Base-by-base conservation (phyloP, 2,797 vertebrate species). In the Pipistrellus nathusii region DNA sequence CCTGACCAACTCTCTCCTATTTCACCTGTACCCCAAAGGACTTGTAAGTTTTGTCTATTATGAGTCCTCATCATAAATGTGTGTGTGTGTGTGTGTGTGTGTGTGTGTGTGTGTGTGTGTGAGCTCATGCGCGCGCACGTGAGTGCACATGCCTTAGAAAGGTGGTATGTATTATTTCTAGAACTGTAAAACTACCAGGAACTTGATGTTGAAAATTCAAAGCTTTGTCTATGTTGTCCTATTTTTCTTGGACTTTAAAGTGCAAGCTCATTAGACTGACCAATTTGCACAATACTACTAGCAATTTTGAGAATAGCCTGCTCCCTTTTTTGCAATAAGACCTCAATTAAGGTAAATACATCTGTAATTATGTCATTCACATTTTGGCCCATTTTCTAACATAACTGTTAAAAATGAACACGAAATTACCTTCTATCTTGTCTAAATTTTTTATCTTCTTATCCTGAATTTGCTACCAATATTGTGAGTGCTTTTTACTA, bases 271-370 rank as follows among this genome's bases (percentile, higher is more conserved):
- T 96, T 91, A 90, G 11, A 55, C 11, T 69, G 32, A 57, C 71
- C 51, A 48, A 87, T 97, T 97, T 96, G 72, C 68, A 96, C 44
- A 96, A 90, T 53, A 78, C 41, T 85, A 80, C 44, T 30, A 96
- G 86, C 89, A 95, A 68, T 93, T 97, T 96, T 64, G 71, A 95
- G 86, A 96, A 91, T 75, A 55, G 10, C 46, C 48, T 27, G 84
- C 20, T 35, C 76, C 55, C 91, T 95, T 94, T 93, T 55, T 89
- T 71, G 53, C 59, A 81, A 73, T 32, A n/a, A 91, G 27, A 91
- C 5, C 41, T 96, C 91, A 80, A 95, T 97, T 93, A 95, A 96
- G 92, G 89, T 51, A 85, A 97, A 94, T 57, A 78, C 38, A 88
- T 95, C 1, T 94, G 55, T 94, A 97, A 98, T 97, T 94, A 88